Base-by-base conservation (phyloP, 1,140 invertebrate species). In the Drosophila grimshawi region DNA sequence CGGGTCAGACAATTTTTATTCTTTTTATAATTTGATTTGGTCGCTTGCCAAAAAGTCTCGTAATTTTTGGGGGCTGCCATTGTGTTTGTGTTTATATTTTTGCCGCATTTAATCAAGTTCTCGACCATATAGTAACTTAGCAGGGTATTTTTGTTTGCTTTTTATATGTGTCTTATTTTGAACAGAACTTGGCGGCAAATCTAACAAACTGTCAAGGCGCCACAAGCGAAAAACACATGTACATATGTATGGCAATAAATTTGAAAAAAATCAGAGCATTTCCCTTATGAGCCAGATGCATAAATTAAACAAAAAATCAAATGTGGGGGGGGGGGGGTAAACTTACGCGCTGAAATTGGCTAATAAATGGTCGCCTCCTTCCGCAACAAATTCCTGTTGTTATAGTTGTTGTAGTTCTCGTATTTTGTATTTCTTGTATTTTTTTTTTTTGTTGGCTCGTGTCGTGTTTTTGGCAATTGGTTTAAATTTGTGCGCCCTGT, bases 11-110 rank as follows among this genome's bases (percentile, higher is more conserved):
- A 64, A 61, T 75, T 70, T 57, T 49, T 57, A 19, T 19, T 19
- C 19, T 78, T 80, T 67, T 10, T 76, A 66, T 69, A 73, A 80
- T 86, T 88, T 82, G 51, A 88, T 86, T 86, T 88, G 83, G 85
- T 80, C 48, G 63, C 69, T 61, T 80, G 77, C 83, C 83, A 88
- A 83, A 77, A 70, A 65, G 76, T 65, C 57, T 62, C 68, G 53
- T 79, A 68, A 79, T 68, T 67, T 68, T 80, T 45, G 45, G 29
- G 64, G 19, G 33, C 29, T 65, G 55, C 45, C 55, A 76, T 55
- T 63, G 70, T 80, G 68, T 71, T 39, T 52, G 41, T 85, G 48
- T 70, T 62, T 68, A 66, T 67, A 56, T 63, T 65, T 53, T 55
- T 48, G 35, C 48, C 52, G 48, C 56, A 70, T 86, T 86, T 81